phyloP scores from a whole-genome alignment of 2,888 invertebrate species.

The Mactromeris polynyma region DNA sequence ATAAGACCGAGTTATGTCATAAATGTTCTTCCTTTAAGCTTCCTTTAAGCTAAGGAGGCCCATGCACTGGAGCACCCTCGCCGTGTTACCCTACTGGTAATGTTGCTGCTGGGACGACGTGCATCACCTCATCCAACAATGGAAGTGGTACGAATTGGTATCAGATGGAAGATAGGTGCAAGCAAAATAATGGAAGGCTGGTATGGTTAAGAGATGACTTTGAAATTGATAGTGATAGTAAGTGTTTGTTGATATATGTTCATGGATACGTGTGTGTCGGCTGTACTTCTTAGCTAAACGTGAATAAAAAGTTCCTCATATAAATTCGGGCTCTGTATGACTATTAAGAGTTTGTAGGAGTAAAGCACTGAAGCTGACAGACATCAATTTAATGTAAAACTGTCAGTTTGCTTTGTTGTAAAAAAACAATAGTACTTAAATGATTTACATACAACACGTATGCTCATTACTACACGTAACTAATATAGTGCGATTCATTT shows the following conservation, averaged over 20 bases:
- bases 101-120: background rate
- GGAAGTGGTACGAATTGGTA: background rate
- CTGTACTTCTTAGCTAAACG: no score
- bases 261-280: no score
- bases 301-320: no score
- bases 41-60: background rate
- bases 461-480: no score
- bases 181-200: background rate
- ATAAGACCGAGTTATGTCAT: no score
- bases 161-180: background rate
- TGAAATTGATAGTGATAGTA: background rate
- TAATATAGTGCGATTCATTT: no score
- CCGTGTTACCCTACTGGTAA: background rate
- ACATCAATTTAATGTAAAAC: background rate
- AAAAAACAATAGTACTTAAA: background rate
- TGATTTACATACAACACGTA: background rate
- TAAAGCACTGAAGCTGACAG: background rate
- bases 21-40: no score
- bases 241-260: no score
- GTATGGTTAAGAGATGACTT: conserved; percentile 10
- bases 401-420: background rate
- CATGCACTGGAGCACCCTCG: background rate
- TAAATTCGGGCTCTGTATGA: no score
- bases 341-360: no score
- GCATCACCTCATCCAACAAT: background rate